Conservation (phyloP, 2,888 invertebrate species). For the Drosophila paranaensis region DNA sequence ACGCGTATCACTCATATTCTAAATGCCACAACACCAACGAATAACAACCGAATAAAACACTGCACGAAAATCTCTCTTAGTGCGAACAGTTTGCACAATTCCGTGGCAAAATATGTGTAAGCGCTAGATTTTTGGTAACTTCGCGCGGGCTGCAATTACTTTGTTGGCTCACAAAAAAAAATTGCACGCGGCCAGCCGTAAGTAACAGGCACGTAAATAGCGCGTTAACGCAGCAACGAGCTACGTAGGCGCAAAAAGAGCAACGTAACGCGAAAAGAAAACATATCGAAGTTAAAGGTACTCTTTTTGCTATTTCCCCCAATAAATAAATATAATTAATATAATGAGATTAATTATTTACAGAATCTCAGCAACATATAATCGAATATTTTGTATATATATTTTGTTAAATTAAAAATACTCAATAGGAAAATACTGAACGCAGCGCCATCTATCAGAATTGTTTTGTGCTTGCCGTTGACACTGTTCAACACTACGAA, state of each 20-base stretch:
- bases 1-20: constrained; percentile 85
- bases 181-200: constrained; percentile 56
- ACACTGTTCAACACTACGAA: constrained; percentile 25
- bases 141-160: constrained; percentile 41
- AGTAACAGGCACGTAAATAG: constrained; percentile 40
- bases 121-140: constrained; percentile 28
- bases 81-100: constrained; percentile 16
- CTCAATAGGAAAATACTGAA: background rate
- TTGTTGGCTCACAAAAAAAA: constrained; percentile 36
- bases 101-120: constrained; percentile 24
- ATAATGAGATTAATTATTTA: too few species aligned
- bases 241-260: constrained; percentile 16
- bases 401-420: background rate
- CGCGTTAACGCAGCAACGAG: constrained; percentile 23
- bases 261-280: constrained; percentile 1
- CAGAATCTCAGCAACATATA: too few species aligned
- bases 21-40: constrained; percentile 42
- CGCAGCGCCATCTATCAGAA: constrained; percentile 32
- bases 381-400: too few species aligned
- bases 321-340: too few species aligned
- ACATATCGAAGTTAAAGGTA: background rate
- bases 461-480: background rate
- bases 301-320: too few species aligned
- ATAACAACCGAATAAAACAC: constrained; percentile 23
- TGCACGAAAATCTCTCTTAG: constrained; percentile 23